Base-by-base conservation (phyloP, 2,797 vertebrate species). In the Alca torda region DNA sequence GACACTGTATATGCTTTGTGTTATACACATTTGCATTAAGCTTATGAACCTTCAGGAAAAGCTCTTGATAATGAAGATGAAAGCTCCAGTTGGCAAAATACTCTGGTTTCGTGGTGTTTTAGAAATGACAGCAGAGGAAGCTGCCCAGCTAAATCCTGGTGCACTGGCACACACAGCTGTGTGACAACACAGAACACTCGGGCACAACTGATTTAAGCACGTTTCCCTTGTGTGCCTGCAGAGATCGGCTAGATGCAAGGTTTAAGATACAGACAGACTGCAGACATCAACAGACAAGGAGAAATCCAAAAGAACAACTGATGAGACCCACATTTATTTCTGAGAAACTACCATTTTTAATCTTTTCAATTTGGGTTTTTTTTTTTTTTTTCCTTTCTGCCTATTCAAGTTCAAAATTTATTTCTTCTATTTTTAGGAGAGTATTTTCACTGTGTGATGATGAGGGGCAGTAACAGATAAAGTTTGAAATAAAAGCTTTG, bases 401-500 rank as follows among this genome's bases (percentile, higher is more conserved):
- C 37, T 53, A 16, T 57, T 53, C 26, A 63, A 72, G 53, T 78
- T 89, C 53, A 70, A 87, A 89, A 86, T 35, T 33, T 5, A 85
- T 43, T 51, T 7, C 0, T 80, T 70, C 23, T 54, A 4, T 80
- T 95, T 95, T 53, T 60, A 90, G 70, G 56, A 89, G 43, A 77
- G 51, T 25, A 65, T 91, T 93, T 92, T 94, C 74, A 68, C 45
- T 24, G 37, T 35, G 63, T 45, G 46, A 43, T 90, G 67, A 77
- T 19, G 37, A 95, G 23, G 9, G 33, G 16, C 70, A 77, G 73
- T 11, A 82, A 61, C 0, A 88, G 77, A 60, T 37, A 51, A 85
- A 94, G 57, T 92, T 3, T 56, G 54, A 69, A 95, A 90, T 41
- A 87, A 86, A 90, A 94, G 65, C 70, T 88, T 91, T 46, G n/a